Base-by-base conservation (phyloP, 2,888 invertebrate genomes). In the Boloria selene region DNA sequence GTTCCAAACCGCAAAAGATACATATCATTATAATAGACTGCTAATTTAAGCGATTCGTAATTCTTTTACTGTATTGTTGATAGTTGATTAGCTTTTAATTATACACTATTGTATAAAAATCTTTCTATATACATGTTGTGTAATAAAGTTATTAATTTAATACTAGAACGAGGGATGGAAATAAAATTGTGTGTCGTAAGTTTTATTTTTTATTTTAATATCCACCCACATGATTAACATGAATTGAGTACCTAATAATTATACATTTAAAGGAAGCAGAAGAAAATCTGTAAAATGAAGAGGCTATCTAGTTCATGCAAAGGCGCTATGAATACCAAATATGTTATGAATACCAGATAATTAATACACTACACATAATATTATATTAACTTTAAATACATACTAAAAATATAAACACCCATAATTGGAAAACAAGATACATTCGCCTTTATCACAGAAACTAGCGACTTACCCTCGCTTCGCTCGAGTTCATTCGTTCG, bases 41-140 rank as follows among this genome's bases (percentile, higher is more conserved):
- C 90, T 90, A 90, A 83, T 84, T 79, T 85, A 85, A 85, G 86
- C 84, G 82, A 88, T 84, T 86, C 85, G 79, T 88, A 89, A 87
- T 87, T 90, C 82, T 88, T 91, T 90, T 91, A 91, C 85, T 86
- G 80, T 87, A 89, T 86, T 92, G 90, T 91, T 91, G 90, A 87
- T 87, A 88, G 88, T 79, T 85, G 82, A 79, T 79, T 88, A 90
- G 87, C 79, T 77, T 84, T 79, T 85, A 85, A 86, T 85, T 90
- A 91, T 92, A 91, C 90, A 92, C 90, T 91, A 91, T 92, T 91
- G 90, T 91, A 91, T 90, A 88, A 91, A 90, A 88, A 84, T 90
- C 92, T 91, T 91, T 91, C 92, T 91, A 92, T 91, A 87, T 91
- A 91, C 92, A 91, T 91, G 91, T 92, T 92, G 91, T 91, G 89